These are phyloP conservation scores for Aplodontia rufa DNA, from an alignment of 2,113 vertebrate genomes.

Conservation along the genomic window DNA sequence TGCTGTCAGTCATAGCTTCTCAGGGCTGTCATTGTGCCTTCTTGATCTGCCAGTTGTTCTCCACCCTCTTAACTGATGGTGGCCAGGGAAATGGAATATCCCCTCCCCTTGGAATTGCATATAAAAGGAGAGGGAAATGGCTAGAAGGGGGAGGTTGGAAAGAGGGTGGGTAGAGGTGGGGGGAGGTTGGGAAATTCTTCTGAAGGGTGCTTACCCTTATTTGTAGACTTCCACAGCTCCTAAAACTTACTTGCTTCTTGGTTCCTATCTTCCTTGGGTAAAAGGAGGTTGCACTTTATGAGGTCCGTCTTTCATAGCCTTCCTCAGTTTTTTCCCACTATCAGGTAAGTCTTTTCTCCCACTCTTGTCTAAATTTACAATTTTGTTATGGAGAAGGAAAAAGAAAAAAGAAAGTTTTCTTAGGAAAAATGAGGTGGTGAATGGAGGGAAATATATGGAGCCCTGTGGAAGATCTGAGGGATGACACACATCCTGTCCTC, in stretches of 20 bases:
- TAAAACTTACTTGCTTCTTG: not conserved
- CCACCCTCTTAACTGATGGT: slow-evolving; percentile 35
- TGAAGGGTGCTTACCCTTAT: not conserved
- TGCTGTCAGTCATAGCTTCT: slow-evolving; percentile 3
- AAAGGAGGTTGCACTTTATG: not conserved
- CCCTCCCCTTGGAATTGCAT: not conserved
- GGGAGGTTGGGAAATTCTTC: not conserved
- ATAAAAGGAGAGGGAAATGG: not conserved
- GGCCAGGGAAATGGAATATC: slow-evolving; percentile 15
- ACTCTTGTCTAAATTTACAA: not conserved
- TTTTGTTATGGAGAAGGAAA: not conserved
- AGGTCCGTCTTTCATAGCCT: not conserved
- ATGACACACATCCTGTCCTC: not conserved
- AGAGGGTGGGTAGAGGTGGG: not conserved
- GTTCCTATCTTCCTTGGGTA: not conserved
- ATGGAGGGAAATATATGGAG: not conserved
- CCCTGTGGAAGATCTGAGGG: not conserved
- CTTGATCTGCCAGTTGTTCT: slow-evolving; percentile 2
- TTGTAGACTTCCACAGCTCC: not conserved
- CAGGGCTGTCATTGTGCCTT: slow-evolving; percentile 26
- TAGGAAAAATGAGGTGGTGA: not conserved
- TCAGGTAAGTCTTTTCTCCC: not conserved
- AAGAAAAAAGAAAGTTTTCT: slow-evolving; percentile 6
- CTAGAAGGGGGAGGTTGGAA: not conserved
- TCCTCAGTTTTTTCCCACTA: not conserved